Evolutionary conservation across 2,113 vertebrate genomes (phyloP).

Genomic region (Hyperoodon ampullatus): DNA sequence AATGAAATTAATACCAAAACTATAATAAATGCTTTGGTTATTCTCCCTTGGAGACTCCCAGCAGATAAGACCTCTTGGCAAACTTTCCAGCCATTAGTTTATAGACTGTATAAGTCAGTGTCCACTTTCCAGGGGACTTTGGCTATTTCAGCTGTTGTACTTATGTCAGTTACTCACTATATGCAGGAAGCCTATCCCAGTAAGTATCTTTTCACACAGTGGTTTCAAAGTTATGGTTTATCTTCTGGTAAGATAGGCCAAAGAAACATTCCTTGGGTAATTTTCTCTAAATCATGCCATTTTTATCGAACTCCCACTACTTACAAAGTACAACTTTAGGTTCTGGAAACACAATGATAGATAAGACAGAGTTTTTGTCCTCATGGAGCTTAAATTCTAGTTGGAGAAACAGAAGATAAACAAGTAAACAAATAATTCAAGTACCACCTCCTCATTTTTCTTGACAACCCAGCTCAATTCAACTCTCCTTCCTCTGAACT

Average conservation of each 20-base stretch:
- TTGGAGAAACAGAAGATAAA: not conserved
- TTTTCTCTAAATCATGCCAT: slow-evolving; percentile 29
- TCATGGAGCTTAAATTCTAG: slow-evolving; percentile 1
- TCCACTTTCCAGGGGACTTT: not conserved
- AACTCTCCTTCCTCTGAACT: not conserved
- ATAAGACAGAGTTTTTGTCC: not conserved
- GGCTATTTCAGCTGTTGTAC: not conserved
- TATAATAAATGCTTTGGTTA: not conserved
- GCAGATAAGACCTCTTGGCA: not conserved
- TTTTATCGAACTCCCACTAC: not conserved
- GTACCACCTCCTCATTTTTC: not conserved
- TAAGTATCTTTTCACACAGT: slow-evolving; percentile 22
- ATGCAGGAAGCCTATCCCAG: not conserved
- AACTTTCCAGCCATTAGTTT: slow-evolving; percentile 6
- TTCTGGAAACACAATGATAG: not conserved
- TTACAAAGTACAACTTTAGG: not conserved
- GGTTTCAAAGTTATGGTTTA: slow-evolving; percentile 13
- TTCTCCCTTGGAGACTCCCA: not conserved
- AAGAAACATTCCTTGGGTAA: not conserved
- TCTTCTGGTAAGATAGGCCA: not conserved
- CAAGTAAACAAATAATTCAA: not conserved
- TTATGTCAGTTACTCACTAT: not conserved
- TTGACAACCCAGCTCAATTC: not conserved
- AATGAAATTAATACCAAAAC: slow-evolving; percentile 26
- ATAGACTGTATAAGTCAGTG: not conserved